Conservation (phyloP, 2,113 vertebrate genomes). For the Hipposideros armiger region DNA sequence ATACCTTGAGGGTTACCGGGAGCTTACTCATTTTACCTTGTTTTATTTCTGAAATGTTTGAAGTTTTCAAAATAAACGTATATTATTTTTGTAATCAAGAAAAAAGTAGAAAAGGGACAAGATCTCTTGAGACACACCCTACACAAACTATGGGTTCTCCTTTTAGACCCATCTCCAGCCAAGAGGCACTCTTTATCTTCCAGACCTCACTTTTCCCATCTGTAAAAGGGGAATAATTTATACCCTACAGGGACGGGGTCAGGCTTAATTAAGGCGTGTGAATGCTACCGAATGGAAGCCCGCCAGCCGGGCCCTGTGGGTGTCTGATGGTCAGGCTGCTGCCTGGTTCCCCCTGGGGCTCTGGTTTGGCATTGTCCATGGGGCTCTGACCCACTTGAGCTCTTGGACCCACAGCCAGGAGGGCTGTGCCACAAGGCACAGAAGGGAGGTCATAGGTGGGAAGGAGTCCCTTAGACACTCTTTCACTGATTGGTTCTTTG, state of each 20-base stretch:
- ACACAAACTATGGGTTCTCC: background rate
- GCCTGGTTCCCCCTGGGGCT: background rate
- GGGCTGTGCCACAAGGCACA: background rate
- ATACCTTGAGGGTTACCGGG: background rate
- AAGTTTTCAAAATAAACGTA: background rate
- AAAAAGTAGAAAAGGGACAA: background rate
- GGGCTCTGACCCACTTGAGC: background rate
- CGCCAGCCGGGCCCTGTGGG: background rate
- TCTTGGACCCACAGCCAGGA: background rate
- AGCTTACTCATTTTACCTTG: background rate
- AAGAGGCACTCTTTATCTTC: background rate
- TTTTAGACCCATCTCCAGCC: background rate
- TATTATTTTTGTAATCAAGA: background rate
- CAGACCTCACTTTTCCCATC: background rate
- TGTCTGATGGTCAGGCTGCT: background rate
- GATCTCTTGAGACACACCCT: background rate
- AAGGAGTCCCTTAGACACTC: background rate
- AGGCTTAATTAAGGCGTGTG: background rate
- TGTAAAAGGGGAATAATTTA: background rate
- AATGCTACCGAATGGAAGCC: background rate
- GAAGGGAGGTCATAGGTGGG: background rate
- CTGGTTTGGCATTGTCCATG: background rate
- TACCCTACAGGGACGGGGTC: background rate
- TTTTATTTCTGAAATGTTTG: conserved; percentile 34
- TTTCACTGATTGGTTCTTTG: background rate